A percentile compares a stretch with the other conserved stretches of the same genome.
Conservation (phyloP, 2,888 invertebrate species). For the Orthonychiurus folsomi region DNA sequence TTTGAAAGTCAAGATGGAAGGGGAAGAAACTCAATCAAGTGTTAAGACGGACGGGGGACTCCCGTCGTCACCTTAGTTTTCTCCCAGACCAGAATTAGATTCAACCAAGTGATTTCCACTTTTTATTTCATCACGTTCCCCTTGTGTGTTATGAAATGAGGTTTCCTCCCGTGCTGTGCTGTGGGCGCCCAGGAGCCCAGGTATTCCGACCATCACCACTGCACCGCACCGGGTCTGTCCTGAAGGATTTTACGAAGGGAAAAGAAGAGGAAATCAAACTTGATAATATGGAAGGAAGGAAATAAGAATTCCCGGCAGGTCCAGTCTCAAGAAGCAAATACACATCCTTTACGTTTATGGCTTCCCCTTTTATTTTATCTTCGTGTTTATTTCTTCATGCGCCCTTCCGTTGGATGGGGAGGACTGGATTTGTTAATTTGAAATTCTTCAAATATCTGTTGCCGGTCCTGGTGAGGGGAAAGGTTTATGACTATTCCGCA, state of each 20-base stretch:
- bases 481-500: too few species aligned
- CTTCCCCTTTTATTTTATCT: too few species aligned
- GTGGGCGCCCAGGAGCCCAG: background rate
- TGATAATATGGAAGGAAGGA: background rate
- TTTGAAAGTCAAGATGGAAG: background rate
- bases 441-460: too few species aligned
- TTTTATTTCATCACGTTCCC: constrained; percentile 1
- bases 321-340: too few species aligned
- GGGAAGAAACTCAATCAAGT: background rate
- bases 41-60: background rate
- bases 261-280: background rate
- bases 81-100: background rate
- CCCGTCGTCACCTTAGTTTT: background rate
- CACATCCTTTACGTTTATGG: too few species aligned
- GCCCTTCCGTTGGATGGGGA: too few species aligned
- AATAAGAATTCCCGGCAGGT: background rate
- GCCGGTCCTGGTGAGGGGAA: too few species aligned
- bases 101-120: background rate
- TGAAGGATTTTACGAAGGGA: background rate
- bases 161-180: background rate
- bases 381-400: too few species aligned
- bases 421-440: too few species aligned
- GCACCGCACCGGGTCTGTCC: background rate
- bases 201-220: background rate
- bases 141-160: background rate